Base-by-base conservation (phyloP, 2,888 invertebrate species). In the Meloe dianella region DNA sequence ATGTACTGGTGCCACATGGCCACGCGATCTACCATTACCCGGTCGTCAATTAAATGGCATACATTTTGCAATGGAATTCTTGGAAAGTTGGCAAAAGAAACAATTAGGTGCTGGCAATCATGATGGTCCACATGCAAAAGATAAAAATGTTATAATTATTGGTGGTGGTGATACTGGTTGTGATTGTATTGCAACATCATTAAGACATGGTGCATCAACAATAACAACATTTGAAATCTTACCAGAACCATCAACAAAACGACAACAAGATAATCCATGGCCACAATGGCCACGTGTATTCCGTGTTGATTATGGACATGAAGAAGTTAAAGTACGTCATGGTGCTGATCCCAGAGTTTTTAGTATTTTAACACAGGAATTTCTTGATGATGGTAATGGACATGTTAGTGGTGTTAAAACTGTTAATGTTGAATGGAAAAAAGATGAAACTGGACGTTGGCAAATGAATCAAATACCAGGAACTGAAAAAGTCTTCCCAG, bases 161-260 rank as follows among this genome's bases (percentile, higher is more conserved):
- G 92, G 91, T 47, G 94, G 94, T 20, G 92, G 92, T 60, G 94
- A 94, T 82, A 94, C 94, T 3, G 94, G 94, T 57, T 97, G 97
- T 83, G 99, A 99, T 87, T 99, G 99, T 83, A 98, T 99, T 83
- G 98, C 96, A 20, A 99, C 98, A 0, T 96, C 97, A 0, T 87
- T 98, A 67, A 89, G 98, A 10, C 90, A 97, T 86, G 97, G 98
- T 60, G 98, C 98, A 47, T 85, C 86, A 65, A 90, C 90, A 4
- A 96, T 99, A 78, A 95, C 95, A 0, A 94, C 97, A 0, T 99
- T 99, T 85, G 99, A 99, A 87, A 99, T 99, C 79, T 86, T 99
- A 61, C 98, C 98, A 0, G 91, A 94, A 78, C 98, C 98, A 17
- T 94, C 95, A 63, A 86, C 87, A 2, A 87, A 86, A 29, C 88